Evolutionary conservation across 1,140 invertebrate genomes (phyloP), one percentile per base, ranked within the genome.

Genomic region (Tetragnatha versicolor): DNA sequence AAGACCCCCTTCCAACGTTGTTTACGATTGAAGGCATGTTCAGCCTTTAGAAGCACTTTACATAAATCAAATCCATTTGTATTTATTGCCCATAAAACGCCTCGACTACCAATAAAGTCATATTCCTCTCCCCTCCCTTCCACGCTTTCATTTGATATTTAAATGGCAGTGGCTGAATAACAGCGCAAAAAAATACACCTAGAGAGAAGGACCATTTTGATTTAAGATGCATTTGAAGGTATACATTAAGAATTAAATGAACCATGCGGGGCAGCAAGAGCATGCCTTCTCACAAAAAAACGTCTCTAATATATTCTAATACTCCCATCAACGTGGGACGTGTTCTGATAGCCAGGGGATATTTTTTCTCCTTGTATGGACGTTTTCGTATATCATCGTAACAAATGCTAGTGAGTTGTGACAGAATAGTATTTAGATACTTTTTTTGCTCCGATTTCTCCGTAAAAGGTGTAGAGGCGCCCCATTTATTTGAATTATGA

Each of bases 11-110:
- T n/a, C n/a, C n/a, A n/a, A n/a, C n/a, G n/a, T n/a, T n/a, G n/a
- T n/a, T n/a, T n/a, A n/a, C n/a, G n/a, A n/a, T n/a, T n/a, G n/a
- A n/a, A n/a, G n/a, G 55, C 31, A 33, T 58, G n/a, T 17, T 31
- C 20, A 35, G 39, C 61, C 33, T 5, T 42, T 42, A 42, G 35
- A 42, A 7, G 25, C 61, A 42, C 61, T 27, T 42, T 10, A 12
- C 3, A 47, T 20, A 47, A 47, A 47, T 47, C 42, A 47, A 47
- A 47, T 2, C 35, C 61, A 65, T 65, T 65, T 65, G 61, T 42
- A 35, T 25, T 65, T 65, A 65, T 65, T 65, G 61, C 61, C 61
- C 61, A 65, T 65, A 65, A 65, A 65, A 65, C 33, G 33, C 35
- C 37, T 39, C 29, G 39, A 65, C 39, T 27, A 45, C 42, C 35